Percentiles rank a stretch among this genome's conserved stretches.
Evolutionary conservation across 2,113 vertebrate species (phyloP).

Genomic region (Phylloscopus trochiloides): DNA sequence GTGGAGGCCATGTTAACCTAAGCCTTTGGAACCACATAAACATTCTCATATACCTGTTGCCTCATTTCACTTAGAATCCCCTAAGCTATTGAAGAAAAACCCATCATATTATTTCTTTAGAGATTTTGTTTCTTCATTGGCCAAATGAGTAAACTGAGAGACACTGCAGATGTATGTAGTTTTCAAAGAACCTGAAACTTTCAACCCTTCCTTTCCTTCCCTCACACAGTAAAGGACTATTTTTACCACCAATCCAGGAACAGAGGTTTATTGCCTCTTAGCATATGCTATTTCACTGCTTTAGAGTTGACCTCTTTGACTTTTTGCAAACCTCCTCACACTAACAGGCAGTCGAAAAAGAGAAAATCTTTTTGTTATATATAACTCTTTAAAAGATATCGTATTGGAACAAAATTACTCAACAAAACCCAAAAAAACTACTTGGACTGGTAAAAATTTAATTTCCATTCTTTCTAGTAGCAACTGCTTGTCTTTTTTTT

Average conservation of each 20-base stretch:
- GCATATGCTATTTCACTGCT: not conserved
- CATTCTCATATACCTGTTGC: not conserved
- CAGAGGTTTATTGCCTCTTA: not conserved
- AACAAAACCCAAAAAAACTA: not conserved
- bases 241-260: not conserved
- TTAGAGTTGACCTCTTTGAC: not conserved
- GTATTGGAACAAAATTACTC: not conserved
- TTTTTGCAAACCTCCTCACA: not conserved
- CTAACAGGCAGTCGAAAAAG: not conserved
- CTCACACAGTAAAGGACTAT: not conserved
- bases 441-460: not conserved
- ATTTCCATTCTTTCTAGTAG: not conserved
- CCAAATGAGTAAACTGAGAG: not conserved
- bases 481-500: not conserved
- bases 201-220: not conserved
- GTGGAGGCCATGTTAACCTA: not conserved
- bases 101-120: not conserved
- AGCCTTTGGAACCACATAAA: not conserved
- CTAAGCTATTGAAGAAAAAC: not conserved
- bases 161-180: not conserved
- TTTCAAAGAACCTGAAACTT: constrained; percentile 6
- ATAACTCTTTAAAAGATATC: not conserved
- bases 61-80: not conserved
- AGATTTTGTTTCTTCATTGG: not conserved
- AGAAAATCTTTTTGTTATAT: not conserved